Conservation (phyloP, 92 coral and sea anemone genomes). For the Epizoanthus fatuus region DNA sequence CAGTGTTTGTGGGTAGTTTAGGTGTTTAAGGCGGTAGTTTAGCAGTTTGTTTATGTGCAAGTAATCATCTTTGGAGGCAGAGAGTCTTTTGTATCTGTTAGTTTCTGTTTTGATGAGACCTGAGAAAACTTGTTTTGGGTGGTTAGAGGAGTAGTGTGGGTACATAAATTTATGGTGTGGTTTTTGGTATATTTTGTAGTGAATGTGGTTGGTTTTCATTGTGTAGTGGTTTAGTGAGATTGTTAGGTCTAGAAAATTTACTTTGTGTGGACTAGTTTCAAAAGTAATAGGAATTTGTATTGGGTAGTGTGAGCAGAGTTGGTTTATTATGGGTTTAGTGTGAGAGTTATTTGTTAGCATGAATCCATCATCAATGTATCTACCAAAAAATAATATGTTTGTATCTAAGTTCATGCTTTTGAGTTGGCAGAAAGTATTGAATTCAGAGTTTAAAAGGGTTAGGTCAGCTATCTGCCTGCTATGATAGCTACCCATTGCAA, state of each 20-base stretch:
- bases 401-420: background rate
- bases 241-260: background rate
- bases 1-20: no score
- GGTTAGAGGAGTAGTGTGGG: no score
- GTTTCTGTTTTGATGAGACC: no score
- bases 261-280: background rate
- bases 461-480: no score
- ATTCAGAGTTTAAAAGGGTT: constrained; percentile 33
- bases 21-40: no score
- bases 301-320: background rate
- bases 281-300: background rate
- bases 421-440: constrained; percentile 21
- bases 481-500: constrained; percentile 65
- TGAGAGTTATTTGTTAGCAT: background rate
- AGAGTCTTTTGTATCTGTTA: no score
- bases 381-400: background rate
- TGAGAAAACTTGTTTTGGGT: no score
- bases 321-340: background rate
- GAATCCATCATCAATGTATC: background rate
- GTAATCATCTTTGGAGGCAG: no score
- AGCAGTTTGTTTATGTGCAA: no score
- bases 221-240: background rate
- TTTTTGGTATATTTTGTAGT: no score
- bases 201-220: background rate
- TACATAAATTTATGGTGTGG: no score